Evolutionary conservation across 2,113 vertebrate species (phyloP).

Genomic region (Pelodiscus sinensis): DNA sequence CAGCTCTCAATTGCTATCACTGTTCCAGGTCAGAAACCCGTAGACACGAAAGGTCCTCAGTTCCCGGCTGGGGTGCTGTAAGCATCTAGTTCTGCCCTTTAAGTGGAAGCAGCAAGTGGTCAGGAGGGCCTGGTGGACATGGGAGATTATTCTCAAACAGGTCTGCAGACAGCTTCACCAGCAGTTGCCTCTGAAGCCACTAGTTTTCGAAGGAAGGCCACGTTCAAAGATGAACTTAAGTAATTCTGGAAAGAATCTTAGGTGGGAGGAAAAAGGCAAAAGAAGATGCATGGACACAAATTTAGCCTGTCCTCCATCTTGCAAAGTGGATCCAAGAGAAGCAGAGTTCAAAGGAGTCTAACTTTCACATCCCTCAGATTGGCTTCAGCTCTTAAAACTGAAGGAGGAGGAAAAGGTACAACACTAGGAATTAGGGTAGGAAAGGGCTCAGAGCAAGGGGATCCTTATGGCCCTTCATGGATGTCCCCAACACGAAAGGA

Average conservation of each 20-base stretch:
- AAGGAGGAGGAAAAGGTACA: not conserved
- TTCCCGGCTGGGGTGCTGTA: accelerated
- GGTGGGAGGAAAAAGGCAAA: not conserved
- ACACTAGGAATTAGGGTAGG: not conserved
- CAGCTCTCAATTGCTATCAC: not conserved
- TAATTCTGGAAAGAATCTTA: not conserved
- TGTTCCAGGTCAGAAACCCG: not conserved
- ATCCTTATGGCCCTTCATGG: not conserved
- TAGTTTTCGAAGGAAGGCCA: not conserved
- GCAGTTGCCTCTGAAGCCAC: accelerated
- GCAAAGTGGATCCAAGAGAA: accelerated
- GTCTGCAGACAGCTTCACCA: not conserved
- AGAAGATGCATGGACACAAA: not conserved
- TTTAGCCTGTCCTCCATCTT: not conserved
- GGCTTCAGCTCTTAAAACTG: not conserved
- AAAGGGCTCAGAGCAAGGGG: not conserved
- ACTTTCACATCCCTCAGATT: not conserved
- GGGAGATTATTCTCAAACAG: not conserved
- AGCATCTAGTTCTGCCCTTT: not conserved
- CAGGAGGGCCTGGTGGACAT: not conserved
- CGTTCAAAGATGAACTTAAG: accelerated
- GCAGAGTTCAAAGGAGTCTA: not conserved
- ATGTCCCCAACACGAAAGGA: not conserved
- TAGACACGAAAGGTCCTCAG: not conserved
- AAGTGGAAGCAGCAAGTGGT: not conserved